Conservation (phyloP, 2,888 invertebrate genomes). For the Ophion ellenae region DNA sequence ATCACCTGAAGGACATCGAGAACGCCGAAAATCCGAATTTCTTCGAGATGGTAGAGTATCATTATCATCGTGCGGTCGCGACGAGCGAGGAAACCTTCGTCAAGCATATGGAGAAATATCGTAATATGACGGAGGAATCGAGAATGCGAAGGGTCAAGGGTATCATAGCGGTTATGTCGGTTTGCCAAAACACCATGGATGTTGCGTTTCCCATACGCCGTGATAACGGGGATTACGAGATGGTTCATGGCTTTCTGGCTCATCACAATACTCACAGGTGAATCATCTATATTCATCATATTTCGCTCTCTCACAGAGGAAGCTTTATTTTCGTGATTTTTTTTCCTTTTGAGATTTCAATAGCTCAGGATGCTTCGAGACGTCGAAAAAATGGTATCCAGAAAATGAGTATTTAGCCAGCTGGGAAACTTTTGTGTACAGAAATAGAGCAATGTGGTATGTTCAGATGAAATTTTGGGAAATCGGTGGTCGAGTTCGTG, state of each 20-base stretch:
- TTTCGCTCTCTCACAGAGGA: neutral
- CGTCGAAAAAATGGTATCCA: no score
- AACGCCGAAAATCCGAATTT: constrained; percentile 85
- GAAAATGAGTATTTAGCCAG: no score
- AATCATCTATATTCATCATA: neutral
- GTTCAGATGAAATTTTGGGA: no score
- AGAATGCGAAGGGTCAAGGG: constrained; percentile 87
- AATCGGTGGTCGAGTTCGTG: no score
- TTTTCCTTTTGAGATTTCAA: constrained; percentile 16
- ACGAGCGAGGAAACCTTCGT: constrained; percentile 83
- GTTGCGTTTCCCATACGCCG: constrained; percentile 89
- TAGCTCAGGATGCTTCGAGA: neutral
- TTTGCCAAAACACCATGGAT: constrained; percentile 88
- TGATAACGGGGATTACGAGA: constrained; percentile 89
- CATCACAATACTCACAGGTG: constrained; percentile 90
- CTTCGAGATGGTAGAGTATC: constrained; percentile 88
- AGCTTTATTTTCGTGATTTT: constrained; percentile 12
- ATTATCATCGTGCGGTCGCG: constrained; percentile 87
- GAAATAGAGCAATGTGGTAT: no score
- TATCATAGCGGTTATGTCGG: constrained; percentile 88
- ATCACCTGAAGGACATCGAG: constrained; percentile 79
- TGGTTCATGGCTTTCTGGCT: constrained; percentile 89
- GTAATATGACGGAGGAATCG: constrained; percentile 85
- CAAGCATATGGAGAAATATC: constrained; percentile 70
- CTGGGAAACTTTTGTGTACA: no score